Evolutionary conservation across 2,888 invertebrate species (phyloP).

Genomic region (Thumatha senex): DNA sequence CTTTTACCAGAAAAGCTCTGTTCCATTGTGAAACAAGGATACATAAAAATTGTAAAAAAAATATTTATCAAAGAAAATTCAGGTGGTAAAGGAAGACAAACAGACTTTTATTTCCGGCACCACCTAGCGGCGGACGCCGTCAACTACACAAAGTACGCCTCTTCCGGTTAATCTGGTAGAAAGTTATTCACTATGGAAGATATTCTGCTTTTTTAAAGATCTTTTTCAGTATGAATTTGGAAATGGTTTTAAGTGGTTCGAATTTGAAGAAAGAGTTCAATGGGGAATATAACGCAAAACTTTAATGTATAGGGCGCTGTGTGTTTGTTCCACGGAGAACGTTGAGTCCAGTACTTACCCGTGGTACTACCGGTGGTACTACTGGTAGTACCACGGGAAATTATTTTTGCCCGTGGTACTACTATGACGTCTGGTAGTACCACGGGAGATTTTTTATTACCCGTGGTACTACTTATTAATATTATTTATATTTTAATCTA

Average conservation of each 20-base stretch:
- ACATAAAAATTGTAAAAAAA: conserved; percentile 17
- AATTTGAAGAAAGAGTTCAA: conserved; percentile 8
- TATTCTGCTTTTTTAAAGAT: conserved; percentile 22
- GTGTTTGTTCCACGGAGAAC: no score
- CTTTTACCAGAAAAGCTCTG: conserved; percentile 5
- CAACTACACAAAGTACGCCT: conserved; percentile 51
- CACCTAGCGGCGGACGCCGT: conserved; percentile 43
- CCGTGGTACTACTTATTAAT: no score
- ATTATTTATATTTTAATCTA: no score
- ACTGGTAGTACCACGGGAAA: no score
- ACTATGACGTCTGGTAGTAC: no score
- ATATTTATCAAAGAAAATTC: conserved; percentile 37
- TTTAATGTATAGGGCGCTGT: no score
- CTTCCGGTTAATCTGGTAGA: conserved; percentile 42
- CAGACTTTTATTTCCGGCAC: conserved; percentile 64
- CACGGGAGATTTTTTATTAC: no score
- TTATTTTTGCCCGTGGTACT: no score
- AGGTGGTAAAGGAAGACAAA: conserved; percentile 58
- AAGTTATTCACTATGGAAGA: conserved; percentile 25
- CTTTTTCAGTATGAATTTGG: conserved; percentile 19
- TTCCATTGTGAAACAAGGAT: conserved; percentile 12
- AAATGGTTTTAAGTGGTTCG: conserved; percentile 20
- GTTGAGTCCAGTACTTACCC: conserved; percentile 10
- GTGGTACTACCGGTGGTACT: no score
- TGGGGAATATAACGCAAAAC: no score